phyloP scores from a whole-genome alignment of 1,140 invertebrate species.

The Lethocerus indicus region DNA sequence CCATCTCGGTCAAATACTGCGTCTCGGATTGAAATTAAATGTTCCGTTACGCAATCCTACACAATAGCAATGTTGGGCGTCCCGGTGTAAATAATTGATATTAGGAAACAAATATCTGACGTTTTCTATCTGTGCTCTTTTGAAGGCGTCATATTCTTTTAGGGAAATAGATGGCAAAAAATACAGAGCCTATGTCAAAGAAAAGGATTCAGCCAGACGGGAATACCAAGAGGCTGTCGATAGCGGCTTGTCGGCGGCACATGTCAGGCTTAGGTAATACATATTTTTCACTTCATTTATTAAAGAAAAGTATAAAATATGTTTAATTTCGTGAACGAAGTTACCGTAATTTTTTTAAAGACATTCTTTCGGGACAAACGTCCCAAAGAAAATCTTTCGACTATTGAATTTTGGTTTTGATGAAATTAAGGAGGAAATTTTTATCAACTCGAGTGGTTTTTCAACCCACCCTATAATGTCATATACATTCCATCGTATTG shows the following conservation, averaged over 20 bases:
- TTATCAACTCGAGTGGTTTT: no score
- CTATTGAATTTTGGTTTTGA: neutral
- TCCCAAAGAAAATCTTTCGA: neutral
- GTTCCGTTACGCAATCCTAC: neutral
- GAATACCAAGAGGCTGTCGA: slow-evolving; percentile 40
- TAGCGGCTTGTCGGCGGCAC: slow-evolving; percentile 38
- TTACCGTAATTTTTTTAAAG: neutral
- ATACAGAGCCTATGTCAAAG: slow-evolving; percentile 34
- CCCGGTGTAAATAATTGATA: neutral
- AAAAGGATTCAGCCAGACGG: slow-evolving; percentile 42
- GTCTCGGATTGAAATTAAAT: neutral
- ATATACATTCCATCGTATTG: no score
- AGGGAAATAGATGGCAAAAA: slow-evolving; percentile 32
- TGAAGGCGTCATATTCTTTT: no score
- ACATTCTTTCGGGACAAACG: neutral
- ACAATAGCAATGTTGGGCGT: neutral
- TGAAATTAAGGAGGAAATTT: neutral
- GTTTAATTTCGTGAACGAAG: neutral
- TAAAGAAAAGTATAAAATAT: neutral
- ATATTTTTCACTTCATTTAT: slow-evolving; percentile 1
- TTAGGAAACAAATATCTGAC: neutral
- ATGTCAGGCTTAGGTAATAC: no score
- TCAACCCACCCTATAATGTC: no score
- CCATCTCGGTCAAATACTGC: neutral
- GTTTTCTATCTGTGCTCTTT: no score